Base-by-base conservation (phyloP, 2,888 invertebrate species). In the Pardosa pseudoannulata region DNA sequence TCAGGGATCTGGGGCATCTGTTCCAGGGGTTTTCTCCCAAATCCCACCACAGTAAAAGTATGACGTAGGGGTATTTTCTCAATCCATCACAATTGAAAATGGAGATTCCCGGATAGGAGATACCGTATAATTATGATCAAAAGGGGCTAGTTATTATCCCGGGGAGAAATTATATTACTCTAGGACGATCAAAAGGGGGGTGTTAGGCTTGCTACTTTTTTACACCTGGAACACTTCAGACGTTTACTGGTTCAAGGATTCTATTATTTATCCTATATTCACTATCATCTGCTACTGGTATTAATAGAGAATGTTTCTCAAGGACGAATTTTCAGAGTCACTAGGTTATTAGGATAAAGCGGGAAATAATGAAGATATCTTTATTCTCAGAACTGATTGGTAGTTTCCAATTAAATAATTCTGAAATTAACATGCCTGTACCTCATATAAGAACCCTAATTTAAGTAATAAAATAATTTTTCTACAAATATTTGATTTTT, bases 101-200 rank as follows among this genome's bases (percentile, higher is more conserved):
- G 46, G 62, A 75, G 75, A 70, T 68, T 78, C 65, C 31, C 50
- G 64, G 27, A 68, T 65, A 68, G 75, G 68, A 85, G 83, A 85
- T 78, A 85, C 83, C 83, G 73, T 85, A 56, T 85, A 85, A 85
- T 85, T 85, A 85, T 68, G 72, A 67, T 85, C 67, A 62, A 68
- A 76, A 50, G 76, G 82, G 32, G 19, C 36, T 1, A 72, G 70
- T 46, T 76, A 71, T 83, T 71, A 83, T 70, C 39, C 41, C n/a
- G 19, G 36, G 68, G 70, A 72, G 70, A 72, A 32, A 31, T 31
- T 65, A 31, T 31, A 19, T 31, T 31, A 29, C 31, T 31, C 13
- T 16, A 65, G 29, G 65, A 16, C 65, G 28, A 46, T 41, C n/a
- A 41, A 79, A 81, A 74, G 76, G 76, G n/a, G 73, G 73, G 72